Evolutionary conservation across 2,113 vertebrate species (phyloP).

Genomic region (Actenoides hombroni): DNA sequence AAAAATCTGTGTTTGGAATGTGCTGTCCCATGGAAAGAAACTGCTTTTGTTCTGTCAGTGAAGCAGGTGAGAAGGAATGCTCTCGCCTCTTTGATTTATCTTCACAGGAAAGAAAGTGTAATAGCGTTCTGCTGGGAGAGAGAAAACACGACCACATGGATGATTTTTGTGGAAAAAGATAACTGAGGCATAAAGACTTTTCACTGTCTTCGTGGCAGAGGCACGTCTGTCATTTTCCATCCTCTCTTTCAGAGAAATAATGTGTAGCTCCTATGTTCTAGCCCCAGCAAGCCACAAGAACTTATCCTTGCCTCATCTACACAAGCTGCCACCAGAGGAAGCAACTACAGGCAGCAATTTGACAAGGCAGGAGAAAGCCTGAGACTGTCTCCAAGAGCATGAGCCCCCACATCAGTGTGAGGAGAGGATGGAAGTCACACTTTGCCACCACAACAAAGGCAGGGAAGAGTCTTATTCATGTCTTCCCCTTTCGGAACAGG

Average conservation of each 20-base stretch:
- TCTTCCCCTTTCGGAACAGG: too few relatives aligned
- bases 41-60: neutral
- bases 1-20: neutral
- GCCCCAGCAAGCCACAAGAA: neutral
- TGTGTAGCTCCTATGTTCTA: neutral
- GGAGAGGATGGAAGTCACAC: neutral
- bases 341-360: neutral
- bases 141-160: neutral
- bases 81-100: fast-evolving
- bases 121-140: neutral
- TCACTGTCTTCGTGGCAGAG: neutral
- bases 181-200: neutral
- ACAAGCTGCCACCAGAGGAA: neutral
- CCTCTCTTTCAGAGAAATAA: neutral
- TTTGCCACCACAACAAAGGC: too few relatives aligned
- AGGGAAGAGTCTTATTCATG: too few relatives aligned
- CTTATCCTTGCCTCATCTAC: neutral
- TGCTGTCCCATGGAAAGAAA: neutral
- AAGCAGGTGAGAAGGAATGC: neutral
- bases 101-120: neutral
- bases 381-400: neutral
- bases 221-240: neutral
- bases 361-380: neutral
- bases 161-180: neutral
- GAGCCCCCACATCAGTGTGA: neutral